These are phyloP conservation scores for Palaemon carinicauda DNA, from an alignment of 1,140 invertebrate species.

Conservation along the genomic window DNA sequence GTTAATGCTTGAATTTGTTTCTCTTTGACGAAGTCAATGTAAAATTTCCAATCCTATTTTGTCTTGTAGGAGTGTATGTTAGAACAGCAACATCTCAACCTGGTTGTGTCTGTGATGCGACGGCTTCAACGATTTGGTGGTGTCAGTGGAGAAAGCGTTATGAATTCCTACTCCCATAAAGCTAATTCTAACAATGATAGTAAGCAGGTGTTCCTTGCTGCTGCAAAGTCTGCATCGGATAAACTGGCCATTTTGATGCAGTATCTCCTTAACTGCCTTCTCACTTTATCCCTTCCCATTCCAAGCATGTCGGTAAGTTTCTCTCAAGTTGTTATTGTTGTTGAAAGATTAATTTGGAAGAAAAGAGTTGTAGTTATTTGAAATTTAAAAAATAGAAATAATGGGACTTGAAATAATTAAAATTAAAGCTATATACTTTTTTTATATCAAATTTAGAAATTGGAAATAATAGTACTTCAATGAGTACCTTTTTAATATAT, in stretches of 20 bases:
- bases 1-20: background rate
- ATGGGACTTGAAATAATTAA: background rate
- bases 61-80: constrained; percentile 75
- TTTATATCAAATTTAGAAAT: too few species aligned
- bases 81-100: constrained; percentile 81
- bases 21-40: background rate
- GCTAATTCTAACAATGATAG: background rate
- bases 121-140: constrained; percentile 70
- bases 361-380: background rate
- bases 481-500: too few species aligned
- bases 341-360: background rate
- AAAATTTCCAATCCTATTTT: constrained; percentile 30
- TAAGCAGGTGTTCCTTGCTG: constrained; percentile 18
- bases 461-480: too few species aligned
- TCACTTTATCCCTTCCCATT: constrained; percentile 60
- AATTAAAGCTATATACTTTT: too few species aligned
- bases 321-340: background rate
- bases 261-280: constrained; percentile 68
- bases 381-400: background rate
- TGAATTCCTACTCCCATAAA: constrained; percentile 58
- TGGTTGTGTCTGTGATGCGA: constrained; percentile 76
- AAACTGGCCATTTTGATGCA: constrained; percentile 53
- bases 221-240: constrained; percentile 26
- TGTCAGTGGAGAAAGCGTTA: constrained; percentile 60
- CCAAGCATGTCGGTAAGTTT: constrained; percentile 37